Evolutionary conservation across 2,888 invertebrate species (phyloP), one percentile per base, ranked within the genome.

Genomic region (Artemia sinica): DNA sequence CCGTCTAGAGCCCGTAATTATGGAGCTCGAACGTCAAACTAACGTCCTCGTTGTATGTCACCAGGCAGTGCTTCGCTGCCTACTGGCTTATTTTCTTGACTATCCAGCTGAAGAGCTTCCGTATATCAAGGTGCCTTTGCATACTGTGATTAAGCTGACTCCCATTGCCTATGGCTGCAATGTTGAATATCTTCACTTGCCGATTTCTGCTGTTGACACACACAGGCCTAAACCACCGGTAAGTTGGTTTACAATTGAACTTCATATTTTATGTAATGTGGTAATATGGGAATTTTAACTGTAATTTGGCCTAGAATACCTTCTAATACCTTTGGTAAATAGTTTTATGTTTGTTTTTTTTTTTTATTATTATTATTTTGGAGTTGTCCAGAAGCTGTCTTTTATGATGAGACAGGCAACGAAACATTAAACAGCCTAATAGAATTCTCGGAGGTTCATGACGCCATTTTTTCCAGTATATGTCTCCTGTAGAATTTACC

Each of bases 111-210:
- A 88, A 76, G 91, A 93, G 79, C 81, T 93, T 73, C 92, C 93
- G 7, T 93, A 92, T 78, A 81, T 93, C 69, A 85, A 87, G 80
- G 92, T 93, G 73, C 93, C 93, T 9, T 81, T 93, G 70, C 97
- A 98, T 80, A 91, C 94, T 68, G 88, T 97, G 74, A 92, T 97
- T 77, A 96, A 96, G 80, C 80, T 98, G 76, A 97, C 96, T 28
- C 97, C 97, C 5, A 91, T 96, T 50, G 97, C 98, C 51, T 98
- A 98, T 78, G 97, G 97, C 63, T 98, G 97, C 79, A 88, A 93
- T 75, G 89, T 95, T 77, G 96, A 97, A 77, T 87, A 92, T 79
- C 89, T 97, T 77, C 84, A 86, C 76, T 82, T 98, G 73, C 87
- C 91, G 63, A 87, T 97, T 69, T 88, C 88, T 70, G 95, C 96